Base-by-base conservation (phyloP, 2,888 invertebrate genomes). In the Lasioglossum villosulum region DNA sequence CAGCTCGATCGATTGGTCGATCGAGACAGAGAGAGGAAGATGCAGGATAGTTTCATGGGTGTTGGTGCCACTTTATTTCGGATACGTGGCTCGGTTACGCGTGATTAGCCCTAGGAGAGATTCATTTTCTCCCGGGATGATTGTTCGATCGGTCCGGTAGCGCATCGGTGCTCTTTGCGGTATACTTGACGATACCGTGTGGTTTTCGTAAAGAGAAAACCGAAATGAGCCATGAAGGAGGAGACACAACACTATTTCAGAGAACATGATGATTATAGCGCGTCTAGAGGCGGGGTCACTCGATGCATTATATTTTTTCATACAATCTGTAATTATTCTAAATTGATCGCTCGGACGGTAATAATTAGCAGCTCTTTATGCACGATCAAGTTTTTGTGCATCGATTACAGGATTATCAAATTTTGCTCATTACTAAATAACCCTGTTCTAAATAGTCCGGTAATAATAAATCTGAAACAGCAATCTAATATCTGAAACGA, bases 31-130 rank as follows among this genome's bases (percentile, higher is more conserved):
- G 23, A 19, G 48, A 48, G 23, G 2, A 5, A 52, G 52, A 23
- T 23, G 52, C 52, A 23, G 23, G 23, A n/a, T 23, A 3, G 23
- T 52, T 52, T 52, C 23, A 52, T n/a, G 52, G 23, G 52, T 78
- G 75, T 83, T 45, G 56, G 45, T 37, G 39, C 76, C 56, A 71
- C 52, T 86, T 83, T 86, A 75, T 76, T 75, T 63, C 39, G 78
- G 73, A 39, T 74, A 76, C 83, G 79, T 80, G 78, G 48, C 56
- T 72, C 66, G 30, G 77, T 71, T 66, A 75, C 75, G 80, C 80
- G 19, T 48, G 63, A 83, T 85, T 71, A 77, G 56, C 72, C 34
- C 34, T 34, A 66, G 59, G n/a, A 6, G 73, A 23, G 48, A 37
- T 73, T 66, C 75, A n/a, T 76, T 81, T 81, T 81, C 52, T 72